Base-by-base conservation (phyloP, 1,140 invertebrate genomes). In the Heliconius eleuchia region DNA sequence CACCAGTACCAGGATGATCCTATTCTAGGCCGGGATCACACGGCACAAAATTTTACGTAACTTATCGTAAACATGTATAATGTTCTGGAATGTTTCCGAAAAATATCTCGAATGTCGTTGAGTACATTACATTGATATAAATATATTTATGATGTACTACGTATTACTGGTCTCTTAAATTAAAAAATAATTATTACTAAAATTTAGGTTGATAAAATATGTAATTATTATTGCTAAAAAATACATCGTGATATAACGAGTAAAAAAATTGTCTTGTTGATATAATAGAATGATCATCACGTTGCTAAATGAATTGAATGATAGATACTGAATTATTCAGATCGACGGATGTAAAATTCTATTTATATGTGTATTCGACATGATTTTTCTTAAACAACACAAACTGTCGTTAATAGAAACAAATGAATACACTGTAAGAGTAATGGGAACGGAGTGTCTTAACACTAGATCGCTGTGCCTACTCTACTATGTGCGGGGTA, bases 1-100 rank as follows among this genome's bases (percentile, higher is more conserved):
- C n/a, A n/a, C n/a, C n/a, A n/a, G n/a, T n/a, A n/a, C n/a, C n/a
- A n/a, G n/a, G n/a, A n/a, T n/a, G n/a, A n/a, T n/a, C n/a, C n/a
- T n/a, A n/a, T n/a, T n/a, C n/a, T n/a, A n/a, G n/a, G n/a, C n/a
- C n/a, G n/a, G n/a, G n/a, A n/a, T n/a, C n/a, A n/a, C n/a, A n/a
- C n/a, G n/a, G n/a, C n/a, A n/a, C n/a, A n/a, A n/a, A n/a, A n/a
- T n/a, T n/a, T n/a, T n/a, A 71, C 70, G 70, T 71, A 46, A 55
- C 23, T 30, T 66, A 30, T 71, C 27, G 70, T 70, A 72, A 77
- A 57, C 70, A 76, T 50, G 46, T 50, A 37, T 75, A 39, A 52
- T 34, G 39, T 75, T 37, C 30, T 57, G 11, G 74, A 75, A 66
- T 30, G 60, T 13, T 66, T 66, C 8, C 55, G 55, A 60, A 60